Base-by-base conservation (phyloP, 2,888 invertebrate species). In the Miltochrista miniata region DNA sequence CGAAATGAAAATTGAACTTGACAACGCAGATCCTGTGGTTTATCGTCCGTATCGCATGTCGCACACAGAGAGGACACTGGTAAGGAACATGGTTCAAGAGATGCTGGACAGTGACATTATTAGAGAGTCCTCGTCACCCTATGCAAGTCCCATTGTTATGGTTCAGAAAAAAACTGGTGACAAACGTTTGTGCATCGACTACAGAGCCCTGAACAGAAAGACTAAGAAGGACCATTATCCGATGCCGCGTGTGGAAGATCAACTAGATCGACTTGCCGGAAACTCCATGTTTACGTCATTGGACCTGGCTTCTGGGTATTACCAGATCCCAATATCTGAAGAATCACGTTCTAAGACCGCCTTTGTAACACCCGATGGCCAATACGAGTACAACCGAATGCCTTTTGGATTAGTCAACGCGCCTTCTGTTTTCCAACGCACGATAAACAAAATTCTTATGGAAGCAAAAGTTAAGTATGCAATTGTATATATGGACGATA, bases 401-500 rank as follows among this genome's bases (percentile, higher is more conserved):
- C 47, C 40, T 3, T 47, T 47, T 40, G 47, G 40, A 0, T 13
- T 48, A 1, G 41, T 34, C 1, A 48, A 48, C 11, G 41, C 36
- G 1, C 47, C 41, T 2, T 34, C 47, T 1, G 47, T 41, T 1
- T 41, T 48, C 29, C 47, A 48, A 18, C 12, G 29, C 7, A 42
- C 41, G 0, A 48, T 48, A 3, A 48, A 48, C 10, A 48, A 42
- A 31, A 48, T 48, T 7, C 13, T 48, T 1, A 0, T 7, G 1
- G 37, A 48, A 0, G 15, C 35, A 2, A 48, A 42, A 42, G 8
- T 41, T 2, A 31, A 43, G 13, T 40, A 37, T n/a, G 49, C 38
- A 4, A 15, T 49, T 0, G 29, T 48, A 5, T 54, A 34, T 2
- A 49, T 54, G 48, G 53, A 54, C 35, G 54, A 49, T 10, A 39